phyloP scores from a whole-genome alignment of 2,888 invertebrate species.

The Matsumyia berberina region DNA sequence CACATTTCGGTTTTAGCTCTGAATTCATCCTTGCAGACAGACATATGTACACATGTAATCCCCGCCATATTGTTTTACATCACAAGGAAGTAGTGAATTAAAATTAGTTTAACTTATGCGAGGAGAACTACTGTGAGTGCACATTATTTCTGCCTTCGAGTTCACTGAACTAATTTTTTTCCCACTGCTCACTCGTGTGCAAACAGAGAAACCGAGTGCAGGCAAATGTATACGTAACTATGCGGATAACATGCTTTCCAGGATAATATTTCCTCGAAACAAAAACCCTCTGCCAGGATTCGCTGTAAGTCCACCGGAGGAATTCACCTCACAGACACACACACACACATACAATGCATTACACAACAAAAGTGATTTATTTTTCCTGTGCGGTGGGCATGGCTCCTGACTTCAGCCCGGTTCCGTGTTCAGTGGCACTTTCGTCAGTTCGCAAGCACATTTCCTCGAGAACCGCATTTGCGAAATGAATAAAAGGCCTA shows the following conservation, averaged over 20 bases:
- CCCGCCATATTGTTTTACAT: too few species aligned
- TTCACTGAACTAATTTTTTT: conserved; percentile 2
- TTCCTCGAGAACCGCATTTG: conserved; percentile 14
- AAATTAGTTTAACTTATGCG: too few species aligned
- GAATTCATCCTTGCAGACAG: too few species aligned
- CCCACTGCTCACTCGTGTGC: conserved; percentile 1
- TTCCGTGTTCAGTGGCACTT: background rate
- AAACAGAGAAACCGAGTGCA: background rate
- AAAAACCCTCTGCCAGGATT: background rate
- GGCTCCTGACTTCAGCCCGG: too few species aligned
- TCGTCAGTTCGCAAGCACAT: background rate
- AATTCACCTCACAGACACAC: background rate
- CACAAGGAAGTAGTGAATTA: too few species aligned
- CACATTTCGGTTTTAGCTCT: too few species aligned
- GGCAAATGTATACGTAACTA: background rate
- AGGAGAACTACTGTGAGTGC: too few species aligned
- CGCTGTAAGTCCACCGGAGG: background rate
- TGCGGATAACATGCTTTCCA: background rate
- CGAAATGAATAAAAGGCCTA: conserved; percentile 24
- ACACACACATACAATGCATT: too few species aligned
- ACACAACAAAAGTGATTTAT: too few species aligned
- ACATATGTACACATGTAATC: too few species aligned
- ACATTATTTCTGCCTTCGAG: background rate
- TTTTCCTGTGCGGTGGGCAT: too few species aligned
- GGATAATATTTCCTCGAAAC: background rate